Conservation (phyloP, 1,140 invertebrate species). For the Samia ricini region DNA sequence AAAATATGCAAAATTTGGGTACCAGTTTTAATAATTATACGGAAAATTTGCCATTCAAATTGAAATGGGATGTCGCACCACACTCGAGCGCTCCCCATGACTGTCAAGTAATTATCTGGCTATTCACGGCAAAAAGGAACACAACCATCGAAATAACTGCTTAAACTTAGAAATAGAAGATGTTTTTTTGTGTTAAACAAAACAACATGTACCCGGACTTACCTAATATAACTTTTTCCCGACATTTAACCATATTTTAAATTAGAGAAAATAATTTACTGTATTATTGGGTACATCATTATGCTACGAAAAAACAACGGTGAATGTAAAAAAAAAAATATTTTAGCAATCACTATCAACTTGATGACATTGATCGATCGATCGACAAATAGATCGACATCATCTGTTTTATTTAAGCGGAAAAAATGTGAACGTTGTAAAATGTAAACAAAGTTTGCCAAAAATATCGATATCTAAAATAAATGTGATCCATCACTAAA, state of each 20-base stretch:
- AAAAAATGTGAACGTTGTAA: background rate
- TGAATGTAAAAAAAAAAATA: too few species aligned
- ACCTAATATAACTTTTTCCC: too few species aligned
- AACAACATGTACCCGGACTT: too few species aligned
- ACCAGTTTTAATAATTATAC: slow-evolving; percentile 45
- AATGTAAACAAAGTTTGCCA: background rate
- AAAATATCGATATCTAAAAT: slow-evolving; percentile 2
- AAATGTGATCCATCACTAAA: slow-evolving; percentile 27
- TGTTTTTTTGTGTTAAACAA: too few species aligned
- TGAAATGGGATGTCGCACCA: slow-evolving; percentile 46
- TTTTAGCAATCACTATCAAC: too few species aligned
- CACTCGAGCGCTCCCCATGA: slow-evolving; percentile 16
- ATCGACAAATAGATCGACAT: too few species aligned
- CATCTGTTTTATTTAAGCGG: too few species aligned
- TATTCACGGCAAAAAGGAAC: slow-evolving; percentile 23
- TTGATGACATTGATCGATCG: too few species aligned
- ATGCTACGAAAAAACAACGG: too few species aligned
- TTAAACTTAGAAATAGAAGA: slow-evolving; percentile 1
- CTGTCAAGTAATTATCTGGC: slow-evolving; percentile 49
- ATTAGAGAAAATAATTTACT: too few species aligned
- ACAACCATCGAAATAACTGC: background rate
- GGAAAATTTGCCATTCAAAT: slow-evolving; percentile 59
- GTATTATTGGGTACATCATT: too few species aligned
- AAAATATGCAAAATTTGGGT: slow-evolving; percentile 43
- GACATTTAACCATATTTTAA: too few species aligned